A percentile compares a stretch with the other conserved stretches of the same genome.
Evolutionary conservation across 2,888 invertebrate genomes (phyloP).

Genomic region (Sthenelais limicola): DNA sequence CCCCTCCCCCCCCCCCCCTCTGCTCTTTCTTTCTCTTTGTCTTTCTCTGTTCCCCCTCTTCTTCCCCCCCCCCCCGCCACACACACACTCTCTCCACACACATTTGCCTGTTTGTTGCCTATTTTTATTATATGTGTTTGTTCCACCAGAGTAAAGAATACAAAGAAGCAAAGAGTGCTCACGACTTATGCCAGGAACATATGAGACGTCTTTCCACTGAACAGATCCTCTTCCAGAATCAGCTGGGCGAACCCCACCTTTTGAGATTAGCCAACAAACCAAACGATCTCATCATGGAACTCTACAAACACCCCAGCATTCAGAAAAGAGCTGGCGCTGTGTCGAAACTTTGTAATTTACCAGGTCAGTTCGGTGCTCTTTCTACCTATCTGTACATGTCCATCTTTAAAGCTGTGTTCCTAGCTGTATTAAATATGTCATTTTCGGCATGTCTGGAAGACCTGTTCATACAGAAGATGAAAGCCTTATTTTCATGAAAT

Average conservation of each 20-base stretch:
- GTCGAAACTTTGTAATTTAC: slow-evolving; percentile 21
- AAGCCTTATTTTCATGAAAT: too few relatives aligned
- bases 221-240: slow-evolving; percentile 57
- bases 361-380: slow-evolving; percentile 40
- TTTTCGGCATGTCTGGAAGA: too few relatives aligned
- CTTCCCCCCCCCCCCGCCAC: too few relatives aligned
- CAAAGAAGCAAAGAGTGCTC: slow-evolving; percentile 58
- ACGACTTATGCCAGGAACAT: slow-evolving; percentile 56
- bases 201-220: slow-evolving; percentile 60
- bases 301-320: slow-evolving; percentile 61
- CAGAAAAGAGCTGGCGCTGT: slow-evolving; percentile 10
- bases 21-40: too few relatives aligned
- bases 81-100: background rate
- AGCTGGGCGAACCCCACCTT: slow-evolving; percentile 56
- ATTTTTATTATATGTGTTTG: background rate
- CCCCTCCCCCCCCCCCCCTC: too few relatives aligned
- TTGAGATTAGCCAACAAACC: slow-evolving; percentile 56
- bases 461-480: too few relatives aligned
- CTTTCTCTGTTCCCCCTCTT: too few relatives aligned
- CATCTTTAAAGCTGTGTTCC: too few relatives aligned
- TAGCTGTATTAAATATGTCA: too few relatives aligned
- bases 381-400: too few relatives aligned
- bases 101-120: background rate
- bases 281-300: slow-evolving; percentile 55
- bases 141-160: slow-evolving; percentile 49